Evolutionary conservation across 2,797 vertebrate species (phyloP), one percentile per base, ranked within the genome.

Genomic region (Varecia variegata): DNA sequence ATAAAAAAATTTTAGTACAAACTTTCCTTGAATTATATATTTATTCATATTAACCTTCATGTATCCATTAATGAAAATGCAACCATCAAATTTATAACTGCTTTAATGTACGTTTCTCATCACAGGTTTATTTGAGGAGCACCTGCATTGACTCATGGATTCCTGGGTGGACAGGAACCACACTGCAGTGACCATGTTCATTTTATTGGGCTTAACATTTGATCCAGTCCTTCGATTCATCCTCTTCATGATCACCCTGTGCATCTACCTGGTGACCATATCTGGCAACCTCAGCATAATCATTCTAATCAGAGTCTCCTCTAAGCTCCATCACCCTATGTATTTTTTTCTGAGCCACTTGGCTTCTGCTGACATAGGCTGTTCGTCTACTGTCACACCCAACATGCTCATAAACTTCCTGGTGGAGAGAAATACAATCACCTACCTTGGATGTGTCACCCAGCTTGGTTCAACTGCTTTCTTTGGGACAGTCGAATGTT

Each of bases 331-430:
- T 30, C 73, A 88, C 1, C 73, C 97, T n/a, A 97, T 98, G 98
- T 97, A 98, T 54, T 95, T 98, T 87, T 98, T 98, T 65, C 93
- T 98, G 47, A 84, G 80, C 0, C 65, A 97, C 20, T 65, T 98
- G 74, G 96, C 98, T 67, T 52, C 97, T 56, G 54, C 97, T 86
- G 98, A 98, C 32, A 91, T 98, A 10, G 95, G 94, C 70, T 95
- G 60, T 40, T 97, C 97, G 5, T 97, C 94, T 0, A 65, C 82
- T 0, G 88, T 97, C 5, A 97, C 96, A 45, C 98, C 98, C 50
- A 97, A 94, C 80, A 98, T 98, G 97, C 95, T 98, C 50, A 8
- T 45, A 0, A 97, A 20, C 79, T 95, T 97, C 38, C 25, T 97
- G 62, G 62, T 92, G 23, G 74, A 91, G 60, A 89, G 93, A 50